Conservation (phyloP, 2,797 vertebrate species). For the Momotus momota region DNA sequence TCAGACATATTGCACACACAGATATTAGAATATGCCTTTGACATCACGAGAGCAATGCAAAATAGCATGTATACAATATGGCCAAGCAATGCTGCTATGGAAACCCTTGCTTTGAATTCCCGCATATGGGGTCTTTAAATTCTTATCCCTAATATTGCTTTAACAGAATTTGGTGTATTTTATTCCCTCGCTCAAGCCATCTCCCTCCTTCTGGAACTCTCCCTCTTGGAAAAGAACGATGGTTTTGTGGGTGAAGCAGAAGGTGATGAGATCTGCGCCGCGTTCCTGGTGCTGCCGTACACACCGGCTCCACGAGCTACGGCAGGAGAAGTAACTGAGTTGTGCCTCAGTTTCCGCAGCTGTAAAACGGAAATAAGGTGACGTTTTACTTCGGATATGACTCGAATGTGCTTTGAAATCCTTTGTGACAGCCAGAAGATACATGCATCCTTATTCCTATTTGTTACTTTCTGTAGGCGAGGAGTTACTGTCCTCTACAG, state of each 20-base stretch:
- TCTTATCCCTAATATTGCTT: constrained; percentile 16
- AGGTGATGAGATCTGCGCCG: background rate
- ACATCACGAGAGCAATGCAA: constrained; percentile 65
- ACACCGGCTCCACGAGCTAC: background rate
- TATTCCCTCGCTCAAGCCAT: background rate
- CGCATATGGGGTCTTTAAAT: background rate
- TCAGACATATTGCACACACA: constrained; percentile 57
- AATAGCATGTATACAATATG: constrained; percentile 49
- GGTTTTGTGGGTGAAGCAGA: background rate
- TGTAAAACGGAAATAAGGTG: constrained; percentile 1
- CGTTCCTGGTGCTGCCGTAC: background rate
- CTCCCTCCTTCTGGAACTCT: background rate
- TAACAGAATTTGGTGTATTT: background rate
- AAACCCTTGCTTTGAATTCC: constrained; percentile 58
- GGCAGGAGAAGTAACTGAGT: background rate
- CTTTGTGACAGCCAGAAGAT: constrained; percentile 46
- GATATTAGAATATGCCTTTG: constrained; percentile 69
- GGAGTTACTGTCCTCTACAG: constrained; percentile 63
- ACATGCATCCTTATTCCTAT: constrained; percentile 6
- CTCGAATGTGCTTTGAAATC: background rate
- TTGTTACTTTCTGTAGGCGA: constrained; percentile 52
- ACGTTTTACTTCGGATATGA: background rate
- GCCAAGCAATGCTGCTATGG: constrained; percentile 64
- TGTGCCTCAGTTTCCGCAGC: constrained; percentile 50
- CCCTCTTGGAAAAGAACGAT: background rate